Evolutionary conservation across 2,797 vertebrate genomes (phyloP).

Genomic region (Diceros bicornis): DNA sequence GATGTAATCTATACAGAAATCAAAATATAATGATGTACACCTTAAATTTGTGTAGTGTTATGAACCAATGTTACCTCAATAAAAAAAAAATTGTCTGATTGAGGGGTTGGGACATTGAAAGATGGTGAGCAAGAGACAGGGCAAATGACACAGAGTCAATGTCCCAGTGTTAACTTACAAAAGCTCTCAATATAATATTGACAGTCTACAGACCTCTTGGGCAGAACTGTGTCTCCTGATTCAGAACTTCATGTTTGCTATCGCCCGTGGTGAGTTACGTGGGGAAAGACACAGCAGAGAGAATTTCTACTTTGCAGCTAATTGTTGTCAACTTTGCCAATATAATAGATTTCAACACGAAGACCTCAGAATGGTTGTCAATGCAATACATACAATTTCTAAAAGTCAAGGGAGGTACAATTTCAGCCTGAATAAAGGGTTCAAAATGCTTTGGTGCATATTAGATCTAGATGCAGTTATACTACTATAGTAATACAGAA

Average conservation of each 20-base stretch:
- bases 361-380: not conserved
- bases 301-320: not conserved
- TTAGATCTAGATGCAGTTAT: not conserved
- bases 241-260: not conserved
- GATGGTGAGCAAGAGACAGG: not conserved
- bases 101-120: not conserved
- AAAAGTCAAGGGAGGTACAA: not conserved
- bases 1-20: no score
- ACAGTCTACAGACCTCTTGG: not conserved
- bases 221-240: not conserved
- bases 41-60: no score
- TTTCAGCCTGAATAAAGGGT: not conserved
- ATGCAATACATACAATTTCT: not conserved
- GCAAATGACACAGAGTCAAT: not conserved
- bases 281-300: not conserved
- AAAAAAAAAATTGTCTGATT: not conserved
- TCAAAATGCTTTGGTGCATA: not conserved
- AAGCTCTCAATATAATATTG: not conserved
- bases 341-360: not conserved
- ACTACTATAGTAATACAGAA: not conserved
- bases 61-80: no score
- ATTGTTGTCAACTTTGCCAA: not conserved
- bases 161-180: not conserved
- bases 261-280: not conserved
- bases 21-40: no score